Evolutionary conservation across 2,888 invertebrate genomes (phyloP).

Genomic region (Terebella lapidaria): DNA sequence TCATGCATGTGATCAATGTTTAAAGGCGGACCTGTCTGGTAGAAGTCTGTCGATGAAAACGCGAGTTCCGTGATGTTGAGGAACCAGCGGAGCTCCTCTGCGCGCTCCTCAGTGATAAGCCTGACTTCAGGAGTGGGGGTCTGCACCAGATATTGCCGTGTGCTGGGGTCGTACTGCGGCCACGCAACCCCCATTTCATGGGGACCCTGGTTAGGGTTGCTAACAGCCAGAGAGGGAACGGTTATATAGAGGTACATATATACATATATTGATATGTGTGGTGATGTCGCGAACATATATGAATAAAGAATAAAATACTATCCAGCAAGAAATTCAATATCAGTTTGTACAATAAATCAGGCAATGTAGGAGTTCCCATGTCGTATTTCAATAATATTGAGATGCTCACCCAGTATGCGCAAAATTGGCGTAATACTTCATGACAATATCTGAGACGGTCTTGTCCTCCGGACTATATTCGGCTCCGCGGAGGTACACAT

Average conservation of each 20-base stretch:
- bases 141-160: too few relatives aligned
- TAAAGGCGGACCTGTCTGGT: too few relatives aligned
- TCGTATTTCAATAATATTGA: background rate
- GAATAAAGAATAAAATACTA: background rate
- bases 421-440: slow-evolving; percentile 21
- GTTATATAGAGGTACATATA: background rate
- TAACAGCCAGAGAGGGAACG: background rate
- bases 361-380: background rate
- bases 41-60: too few relatives aligned
- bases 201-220: slow-evolving; percentile 14
- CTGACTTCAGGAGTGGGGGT: too few relatives aligned
- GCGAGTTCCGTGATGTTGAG: too few relatives aligned
- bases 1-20: too few relatives aligned
- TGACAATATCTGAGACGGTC: slow-evolving; percentile 7
- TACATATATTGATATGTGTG: background rate
- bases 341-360: too few relatives aligned
- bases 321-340: background rate
- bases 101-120: too few relatives aligned
- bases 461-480: slow-evolving; percentile 14
- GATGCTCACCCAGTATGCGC: slow-evolving; percentile 19
- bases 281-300: too few relatives aligned
- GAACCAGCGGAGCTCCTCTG: too few relatives aligned
- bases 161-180: slow-evolving; percentile 7
- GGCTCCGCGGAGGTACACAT: background rate
- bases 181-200: slow-evolving; percentile 2